Evolutionary conservation across 2,113 vertebrate species (phyloP).

Genomic region (Archilochus colubris): DNA sequence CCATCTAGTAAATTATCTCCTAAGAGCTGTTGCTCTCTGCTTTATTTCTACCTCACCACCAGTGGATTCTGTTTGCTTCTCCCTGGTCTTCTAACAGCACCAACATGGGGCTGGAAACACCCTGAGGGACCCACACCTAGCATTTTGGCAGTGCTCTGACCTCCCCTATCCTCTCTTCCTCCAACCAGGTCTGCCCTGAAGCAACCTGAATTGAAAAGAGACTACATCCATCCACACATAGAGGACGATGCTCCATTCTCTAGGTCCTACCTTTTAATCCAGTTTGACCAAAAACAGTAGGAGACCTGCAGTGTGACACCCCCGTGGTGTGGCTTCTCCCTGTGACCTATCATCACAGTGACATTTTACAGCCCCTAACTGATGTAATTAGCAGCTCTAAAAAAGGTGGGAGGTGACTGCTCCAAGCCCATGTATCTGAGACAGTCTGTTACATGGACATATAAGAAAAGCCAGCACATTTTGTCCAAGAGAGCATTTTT

Average conservation of each 20-base stretch:
- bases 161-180: background rate
- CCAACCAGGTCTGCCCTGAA: background rate
- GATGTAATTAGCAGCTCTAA: background rate
- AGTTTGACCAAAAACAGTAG: background rate
- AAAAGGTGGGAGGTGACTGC: background rate
- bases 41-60: background rate
- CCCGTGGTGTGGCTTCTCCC: background rate
- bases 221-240: accelerated
- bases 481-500: background rate
- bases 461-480: background rate
- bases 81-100: background rate
- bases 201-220: background rate
- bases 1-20: background rate
- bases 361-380: background rate
- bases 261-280: no score
- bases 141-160: background rate
- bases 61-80: background rate
- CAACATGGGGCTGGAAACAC: background rate
- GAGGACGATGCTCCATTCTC: no score
- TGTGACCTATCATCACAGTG: background rate
- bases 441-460: background rate
- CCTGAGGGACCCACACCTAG: background rate
- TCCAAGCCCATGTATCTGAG: background rate
- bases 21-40: background rate
- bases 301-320: background rate